Base-by-base conservation (phyloP, 2,113 vertebrate genomes). In the Centrocercus urophasianus region DNA sequence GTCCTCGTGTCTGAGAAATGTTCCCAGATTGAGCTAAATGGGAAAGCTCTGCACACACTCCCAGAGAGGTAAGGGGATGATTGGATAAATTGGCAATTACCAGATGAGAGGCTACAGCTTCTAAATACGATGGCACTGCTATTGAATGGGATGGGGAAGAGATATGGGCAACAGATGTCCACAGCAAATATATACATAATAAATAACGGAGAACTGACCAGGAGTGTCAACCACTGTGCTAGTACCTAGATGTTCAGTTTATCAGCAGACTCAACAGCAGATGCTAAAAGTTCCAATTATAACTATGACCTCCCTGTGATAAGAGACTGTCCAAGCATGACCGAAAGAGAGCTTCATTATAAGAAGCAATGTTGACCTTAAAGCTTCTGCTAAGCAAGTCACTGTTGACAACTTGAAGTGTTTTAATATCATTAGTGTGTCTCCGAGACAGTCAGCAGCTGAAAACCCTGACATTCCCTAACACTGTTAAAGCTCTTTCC, bases 341-440 rank as follows among this genome's bases (percentile, higher is more conserved):
- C 60, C n/a, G 11, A 24, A 34, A 56, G 88, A 78, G 69, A 78
- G 40, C 6, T 83, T 71, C 67, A 93, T 89, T 95, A 86, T 57
- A 93, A 88, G 65, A 88, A 77, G 43, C 50, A 70, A 13, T 42
- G 40, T 32, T 94, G 84, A 89, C 79, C 61, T 42, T 66, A 78
- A 77, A 86, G 34, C 28, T 66, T 83, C 52, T 45, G 43, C 45
- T 89, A 79, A 91, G 59, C 43, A 82, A 90, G 76, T 83, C 43
- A 28, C 56, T 80, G 56, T 28, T 86, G 79, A 86, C 93, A 86
- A 78, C 38, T 18, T 83, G 74, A 95, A 88, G 85, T 47, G 5
- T 74, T 89, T 83, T 36, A 75, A 36, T 43, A 72, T 83, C 65
- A 36, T 85, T 80, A 75, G 27, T 7, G 14, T 24, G 75, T 27